Conservation (phyloP, 2,797 vertebrate genomes). For the Bovichtus diacanthus region DNA sequence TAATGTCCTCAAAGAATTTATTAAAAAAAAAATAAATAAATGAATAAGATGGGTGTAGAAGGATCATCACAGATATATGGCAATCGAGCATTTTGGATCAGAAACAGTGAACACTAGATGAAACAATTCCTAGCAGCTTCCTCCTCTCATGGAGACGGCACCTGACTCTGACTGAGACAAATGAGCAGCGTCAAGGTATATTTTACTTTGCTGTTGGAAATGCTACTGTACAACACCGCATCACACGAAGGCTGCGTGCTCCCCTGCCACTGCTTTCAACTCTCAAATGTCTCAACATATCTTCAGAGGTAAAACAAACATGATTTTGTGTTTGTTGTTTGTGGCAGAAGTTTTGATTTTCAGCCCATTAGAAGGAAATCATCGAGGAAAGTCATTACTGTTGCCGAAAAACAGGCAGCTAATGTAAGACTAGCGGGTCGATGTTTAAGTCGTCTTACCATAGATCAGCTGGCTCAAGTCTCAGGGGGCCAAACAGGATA, state of each 20-base stretch:
- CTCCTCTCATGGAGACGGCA: not conserved
- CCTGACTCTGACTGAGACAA: slow-evolving; percentile 15
- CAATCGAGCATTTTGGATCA: not conserved
- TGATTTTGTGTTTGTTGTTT: not conserved
- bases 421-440: not conserved
- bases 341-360: slow-evolving; percentile 5
- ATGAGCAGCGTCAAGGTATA: slow-evolving; percentile 8
- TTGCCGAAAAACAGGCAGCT: not conserved
- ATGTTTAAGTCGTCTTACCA: not conserved
- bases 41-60: not conserved
- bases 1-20: not conserved
- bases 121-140: not conserved
- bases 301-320: not conserved
- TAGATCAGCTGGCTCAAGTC: not conserved
- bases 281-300: slow-evolving; percentile 1
- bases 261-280: not conserved
- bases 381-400: not conserved
- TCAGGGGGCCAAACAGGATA: slow-evolving; percentile 9
- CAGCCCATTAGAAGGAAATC: not conserved
- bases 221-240: not conserved
- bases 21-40: too few species aligned
- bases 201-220: slow-evolving; percentile 6
- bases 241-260: not conserved
- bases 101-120: not conserved
- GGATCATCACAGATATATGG: not conserved